phyloP scores from a whole-genome alignment of 2,888 invertebrate species.

The Luperina nickerlii region DNA sequence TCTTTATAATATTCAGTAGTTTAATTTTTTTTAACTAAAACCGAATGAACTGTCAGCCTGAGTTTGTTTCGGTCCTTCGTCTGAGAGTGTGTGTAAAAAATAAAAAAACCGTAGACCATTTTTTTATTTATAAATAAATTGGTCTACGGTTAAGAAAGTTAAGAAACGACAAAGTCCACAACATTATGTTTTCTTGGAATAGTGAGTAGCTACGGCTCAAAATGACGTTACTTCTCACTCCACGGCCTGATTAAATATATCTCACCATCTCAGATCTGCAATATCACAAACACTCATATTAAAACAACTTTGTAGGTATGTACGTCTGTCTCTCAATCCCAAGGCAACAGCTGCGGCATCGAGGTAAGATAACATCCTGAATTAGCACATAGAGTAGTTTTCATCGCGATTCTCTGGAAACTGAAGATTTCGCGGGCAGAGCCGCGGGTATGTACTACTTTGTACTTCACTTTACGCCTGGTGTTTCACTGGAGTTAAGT shows the following conservation, averaged over 20 bases:
- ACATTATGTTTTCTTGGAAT: background rate
- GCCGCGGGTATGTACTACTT: background rate
- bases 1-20: background rate
- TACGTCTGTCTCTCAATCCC: slow-evolving; percentile 24
- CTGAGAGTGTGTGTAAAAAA: no score
- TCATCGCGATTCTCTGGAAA: background rate
- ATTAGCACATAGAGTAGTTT: slow-evolving; percentile 53
- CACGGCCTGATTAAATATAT: background rate
- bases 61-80: background rate
- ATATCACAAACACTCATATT: slow-evolving; percentile 12
- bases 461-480: background rate
- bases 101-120: no score
- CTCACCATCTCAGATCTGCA: background rate
- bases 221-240: background rate
- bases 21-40: background rate
- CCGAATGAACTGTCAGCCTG: background rate
- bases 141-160: no score
- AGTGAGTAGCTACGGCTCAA: background rate
- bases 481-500: background rate
- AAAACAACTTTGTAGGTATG: slow-evolving; percentile 11
- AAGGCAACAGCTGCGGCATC: slow-evolving; percentile 22
- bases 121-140: no score
- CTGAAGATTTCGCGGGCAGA: background rate
- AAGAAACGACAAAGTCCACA: background rate
- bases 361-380: slow-evolving; percentile 15